A percentile compares a stretch with the other conserved stretches of the same genome.
Conservation (phyloP, 2,888 invertebrate species). For the Galerucella calmariensis region DNA sequence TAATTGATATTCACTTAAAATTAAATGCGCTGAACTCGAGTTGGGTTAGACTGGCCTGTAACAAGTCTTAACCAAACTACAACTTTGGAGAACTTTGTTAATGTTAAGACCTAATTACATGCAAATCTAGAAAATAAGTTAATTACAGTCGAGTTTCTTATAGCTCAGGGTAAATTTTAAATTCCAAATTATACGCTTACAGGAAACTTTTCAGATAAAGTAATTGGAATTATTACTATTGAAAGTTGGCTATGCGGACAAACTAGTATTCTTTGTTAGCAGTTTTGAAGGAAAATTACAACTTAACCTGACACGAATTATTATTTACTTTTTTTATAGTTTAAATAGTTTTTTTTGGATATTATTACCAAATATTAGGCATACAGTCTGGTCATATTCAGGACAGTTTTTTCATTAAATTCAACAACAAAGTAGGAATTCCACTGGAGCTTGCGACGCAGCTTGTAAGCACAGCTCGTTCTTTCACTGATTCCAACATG, state of each 20-base stretch:
- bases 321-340: no score
- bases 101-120: neutral
- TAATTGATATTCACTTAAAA: no score
- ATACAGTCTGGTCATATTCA: neutral
- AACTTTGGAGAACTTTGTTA: neutral
- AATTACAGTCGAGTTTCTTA: neutral
- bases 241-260: neutral
- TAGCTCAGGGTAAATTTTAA: neutral
- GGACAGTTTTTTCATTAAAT: no score
- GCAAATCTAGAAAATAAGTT: conserved; percentile 4
- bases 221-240: conserved; percentile 2
- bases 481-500: no score
- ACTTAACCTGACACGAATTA: neutral
- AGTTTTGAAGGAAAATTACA: neutral
- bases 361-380: neutral
- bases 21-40: no score
- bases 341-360: neutral
- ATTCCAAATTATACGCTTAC: neutral
- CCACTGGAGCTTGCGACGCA: no score
- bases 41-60: no score
- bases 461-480: no score
- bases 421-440: no score
- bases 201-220: neutral
- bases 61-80: neutral
- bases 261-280: neutral